Evolutionary conservation across 2,797 vertebrate species (phyloP).

Genomic region (Lacerta bilineata): DNA sequence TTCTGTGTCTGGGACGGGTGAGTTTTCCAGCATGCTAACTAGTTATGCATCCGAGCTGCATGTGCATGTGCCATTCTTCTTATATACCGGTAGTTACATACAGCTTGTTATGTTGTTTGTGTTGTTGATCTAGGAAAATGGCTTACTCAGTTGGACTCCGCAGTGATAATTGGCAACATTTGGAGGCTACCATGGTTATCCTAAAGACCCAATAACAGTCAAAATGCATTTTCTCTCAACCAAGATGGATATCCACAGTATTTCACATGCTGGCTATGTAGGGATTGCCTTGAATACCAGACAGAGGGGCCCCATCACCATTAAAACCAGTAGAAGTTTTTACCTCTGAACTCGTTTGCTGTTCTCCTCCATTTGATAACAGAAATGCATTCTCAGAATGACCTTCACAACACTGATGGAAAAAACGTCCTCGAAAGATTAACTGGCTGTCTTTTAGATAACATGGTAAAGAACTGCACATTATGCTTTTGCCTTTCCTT

Average conservation of each 20-base stretch:
- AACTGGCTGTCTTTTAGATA: not conserved
- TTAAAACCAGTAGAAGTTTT: not conserved
- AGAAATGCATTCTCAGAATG: not conserved
- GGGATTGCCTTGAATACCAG: not conserved
- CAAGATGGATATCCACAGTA: not conserved
- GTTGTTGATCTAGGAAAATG: not conserved
- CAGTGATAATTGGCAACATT: not conserved
- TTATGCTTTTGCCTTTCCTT: conserved; percentile 19
- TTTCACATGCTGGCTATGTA: not conserved
- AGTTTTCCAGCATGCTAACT: no score
- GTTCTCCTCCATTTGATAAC: not conserved
- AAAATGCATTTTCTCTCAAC: not conserved
- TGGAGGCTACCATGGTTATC: not conserved
- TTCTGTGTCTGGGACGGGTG: no score
- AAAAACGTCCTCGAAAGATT: not conserved
- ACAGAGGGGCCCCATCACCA: not conserved
- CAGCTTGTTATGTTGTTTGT: no score
- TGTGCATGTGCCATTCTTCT: no score
- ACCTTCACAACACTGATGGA: not conserved
- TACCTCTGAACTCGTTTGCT: not conserved
- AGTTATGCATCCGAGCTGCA: no score
- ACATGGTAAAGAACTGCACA: conserved; percentile 12
- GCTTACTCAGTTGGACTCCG: not conserved
- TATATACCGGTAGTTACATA: no score
- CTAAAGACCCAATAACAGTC: not conserved